These are phyloP conservation scores for Propithecus deckenii DNA, from an alignment of 2,797 vertebrate species.

Conservation along the genomic window DNA sequence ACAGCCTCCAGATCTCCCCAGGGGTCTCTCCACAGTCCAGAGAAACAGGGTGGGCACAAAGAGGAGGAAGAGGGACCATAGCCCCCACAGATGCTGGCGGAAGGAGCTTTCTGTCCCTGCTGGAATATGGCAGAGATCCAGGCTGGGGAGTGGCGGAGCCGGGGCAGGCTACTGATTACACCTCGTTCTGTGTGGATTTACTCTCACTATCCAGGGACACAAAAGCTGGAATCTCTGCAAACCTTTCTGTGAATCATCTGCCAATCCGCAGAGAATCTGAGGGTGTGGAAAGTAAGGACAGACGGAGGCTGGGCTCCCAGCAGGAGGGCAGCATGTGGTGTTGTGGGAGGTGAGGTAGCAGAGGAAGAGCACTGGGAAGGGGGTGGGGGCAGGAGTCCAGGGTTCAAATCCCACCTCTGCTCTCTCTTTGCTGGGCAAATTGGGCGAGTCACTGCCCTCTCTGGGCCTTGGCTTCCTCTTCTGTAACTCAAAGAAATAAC, in stretches of 20 bases:
- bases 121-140: neutral
- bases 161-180: slow-evolving; percentile 37
- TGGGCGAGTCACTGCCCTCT: neutral
- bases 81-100: neutral
- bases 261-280: neutral
- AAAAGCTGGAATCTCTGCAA: neutral
- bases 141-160: neutral
- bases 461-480: neutral
- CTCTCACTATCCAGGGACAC: neutral
- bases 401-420: neutral
- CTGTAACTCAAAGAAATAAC: neutral
- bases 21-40: neutral
- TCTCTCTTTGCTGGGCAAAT: neutral
- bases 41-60: neutral
- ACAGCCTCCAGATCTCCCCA: neutral
- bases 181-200: neutral
- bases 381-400: neutral
- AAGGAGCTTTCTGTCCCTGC: neutral
- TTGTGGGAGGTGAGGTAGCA: neutral
- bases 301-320: neutral
- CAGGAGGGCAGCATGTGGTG: neutral
- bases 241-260: slow-evolving; percentile 18
- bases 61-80: neutral
- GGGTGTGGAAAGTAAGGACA: neutral
- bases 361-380: neutral